Base-by-base conservation (phyloP, 2,113 vertebrate genomes). In the Solea solea region DNA sequence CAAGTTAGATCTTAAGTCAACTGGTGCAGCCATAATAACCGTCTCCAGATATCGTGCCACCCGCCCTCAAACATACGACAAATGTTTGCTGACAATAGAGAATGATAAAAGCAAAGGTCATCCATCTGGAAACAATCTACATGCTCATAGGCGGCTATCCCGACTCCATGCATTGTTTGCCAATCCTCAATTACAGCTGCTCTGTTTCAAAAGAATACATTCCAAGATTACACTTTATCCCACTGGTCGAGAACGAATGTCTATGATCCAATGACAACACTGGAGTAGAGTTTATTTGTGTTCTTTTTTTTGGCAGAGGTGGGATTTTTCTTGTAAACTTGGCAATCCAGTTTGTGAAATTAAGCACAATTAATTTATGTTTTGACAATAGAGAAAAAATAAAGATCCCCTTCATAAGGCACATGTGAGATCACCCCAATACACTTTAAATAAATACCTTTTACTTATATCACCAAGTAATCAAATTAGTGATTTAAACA, bases 161-260 rank as follows among this genome's bases (percentile, higher is more conserved):
- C 9, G 7, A 66, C 62, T 49, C 34, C 78, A 64, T 63, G 72
- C 72, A 71, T 81, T 77, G 84, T 90, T 90, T 88, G 80, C 72
- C 8, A 51, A 88, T 84, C 81, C 80, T 90, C 80, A 44, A 64
- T 92, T 88, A 88, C 88, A 84, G 62, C 44, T 74, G 70, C 69
- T 75, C 46, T 83, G 80, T 89, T 88, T 90, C 60, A 69, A 83
- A 74, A 84, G 78, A 86, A 78, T 61, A 63, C 52, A 74, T 72
- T 87, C 86, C 83, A 90, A 86, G 34, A 84, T 74, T 86, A 69
- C 74, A 44, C 66, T 88, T 75, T 55, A 69, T 76, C 76, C 73
- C 69, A 68, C 69, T 74, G 70, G 54, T 64, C 11, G 45, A 21
- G 50, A 62, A 49, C 4, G 0, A 72, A 61, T 9, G 72, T 69